phyloP scores from a whole-genome alignment of 2,888 invertebrate genomes.

The Steromphala cineraria region DNA sequence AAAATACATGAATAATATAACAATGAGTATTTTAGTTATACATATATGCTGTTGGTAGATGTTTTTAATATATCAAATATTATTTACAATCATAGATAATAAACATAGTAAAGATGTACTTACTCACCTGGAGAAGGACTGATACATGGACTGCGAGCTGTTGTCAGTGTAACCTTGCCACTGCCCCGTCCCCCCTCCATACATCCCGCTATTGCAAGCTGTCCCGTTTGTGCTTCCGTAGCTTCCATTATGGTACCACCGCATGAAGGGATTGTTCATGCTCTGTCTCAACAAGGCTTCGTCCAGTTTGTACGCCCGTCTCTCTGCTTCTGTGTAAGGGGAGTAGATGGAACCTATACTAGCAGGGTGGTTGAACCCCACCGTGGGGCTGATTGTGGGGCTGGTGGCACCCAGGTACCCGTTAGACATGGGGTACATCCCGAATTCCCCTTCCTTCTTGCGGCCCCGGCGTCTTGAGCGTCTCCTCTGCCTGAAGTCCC shows the following conservation, averaged over 20 bases:
- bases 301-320: conserved; percentile 67
- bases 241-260: conserved; percentile 64
- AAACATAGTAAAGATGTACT: background rate
- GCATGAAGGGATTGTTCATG: conserved; percentile 69
- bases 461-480: conserved; percentile 63
- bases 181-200: conserved; percentile 51
- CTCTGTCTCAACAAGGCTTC: conserved; percentile 67
- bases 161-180: conserved; percentile 64
- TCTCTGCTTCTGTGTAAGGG: conserved; percentile 68
- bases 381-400: conserved; percentile 47
- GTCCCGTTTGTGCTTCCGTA: conserved; percentile 43
- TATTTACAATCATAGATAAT: too few relatives aligned
- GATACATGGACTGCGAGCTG: conserved; percentile 53
- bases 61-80: too few relatives aligned
- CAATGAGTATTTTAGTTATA: too few relatives aligned
- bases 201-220: conserved; percentile 48
- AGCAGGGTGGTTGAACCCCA: conserved; percentile 52
- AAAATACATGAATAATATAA: too few relatives aligned
- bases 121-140: conserved; percentile 49
- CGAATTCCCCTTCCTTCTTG: conserved; percentile 66
- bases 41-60: too few relatives aligned
- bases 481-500: conserved; percentile 70
- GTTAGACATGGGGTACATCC: conserved; percentile 62
- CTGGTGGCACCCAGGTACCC: conserved; percentile 49
- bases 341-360: conserved; percentile 63